These are phyloP conservation scores for Micrasema longulum DNA, from an alignment of 1,140 invertebrate genomes.

Conservation along the genomic window DNA sequence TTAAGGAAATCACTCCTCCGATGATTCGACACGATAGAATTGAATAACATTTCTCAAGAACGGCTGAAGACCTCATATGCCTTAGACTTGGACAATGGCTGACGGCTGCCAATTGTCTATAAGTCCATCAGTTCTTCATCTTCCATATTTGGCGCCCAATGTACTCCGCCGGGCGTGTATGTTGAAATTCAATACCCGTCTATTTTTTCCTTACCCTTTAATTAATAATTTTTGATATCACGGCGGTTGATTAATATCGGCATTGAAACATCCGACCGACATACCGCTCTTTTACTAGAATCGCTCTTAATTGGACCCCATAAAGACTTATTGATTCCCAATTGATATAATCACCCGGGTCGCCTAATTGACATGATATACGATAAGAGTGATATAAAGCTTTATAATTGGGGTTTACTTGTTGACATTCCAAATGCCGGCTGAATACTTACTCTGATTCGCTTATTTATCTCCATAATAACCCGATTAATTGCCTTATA, in stretches of 20 bases:
- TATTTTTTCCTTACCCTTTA: slow-evolving; percentile 35
- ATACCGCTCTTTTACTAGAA: slow-evolving; percentile 11
- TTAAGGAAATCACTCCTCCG: no score
- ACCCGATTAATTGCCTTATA: slow-evolving; percentile 3
- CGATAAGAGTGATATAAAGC: slow-evolving; percentile 37
- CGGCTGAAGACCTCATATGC: background rate
- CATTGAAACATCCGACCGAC: slow-evolving; percentile 18
- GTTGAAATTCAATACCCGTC: slow-evolving; percentile 27
- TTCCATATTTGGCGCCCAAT: slow-evolving; percentile 31
- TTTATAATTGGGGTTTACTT: slow-evolving; percentile 37
- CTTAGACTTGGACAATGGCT: background rate
- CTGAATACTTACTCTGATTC: slow-evolving; percentile 18
- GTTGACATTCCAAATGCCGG: slow-evolving; percentile 26
- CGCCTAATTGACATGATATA: slow-evolving; percentile 47
- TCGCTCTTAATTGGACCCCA: slow-evolving; percentile 39
- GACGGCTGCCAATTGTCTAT: slow-evolving; percentile 26
- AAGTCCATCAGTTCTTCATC: background rate
- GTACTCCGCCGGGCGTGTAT: slow-evolving; percentile 15
- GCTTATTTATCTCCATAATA: slow-evolving; percentile 8
- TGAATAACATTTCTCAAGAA: background rate
- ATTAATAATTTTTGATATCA: slow-evolving; percentile 39
- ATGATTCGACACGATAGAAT: background rate
- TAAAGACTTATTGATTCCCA: slow-evolving; percentile 43
- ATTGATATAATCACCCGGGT: slow-evolving; percentile 34
- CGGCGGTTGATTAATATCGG: slow-evolving; percentile 37